Evolutionary conservation across 1,140 invertebrate species (phyloP), one percentile per base, ranked within the genome.

Genomic region (Anthonomus grandis): DNA sequence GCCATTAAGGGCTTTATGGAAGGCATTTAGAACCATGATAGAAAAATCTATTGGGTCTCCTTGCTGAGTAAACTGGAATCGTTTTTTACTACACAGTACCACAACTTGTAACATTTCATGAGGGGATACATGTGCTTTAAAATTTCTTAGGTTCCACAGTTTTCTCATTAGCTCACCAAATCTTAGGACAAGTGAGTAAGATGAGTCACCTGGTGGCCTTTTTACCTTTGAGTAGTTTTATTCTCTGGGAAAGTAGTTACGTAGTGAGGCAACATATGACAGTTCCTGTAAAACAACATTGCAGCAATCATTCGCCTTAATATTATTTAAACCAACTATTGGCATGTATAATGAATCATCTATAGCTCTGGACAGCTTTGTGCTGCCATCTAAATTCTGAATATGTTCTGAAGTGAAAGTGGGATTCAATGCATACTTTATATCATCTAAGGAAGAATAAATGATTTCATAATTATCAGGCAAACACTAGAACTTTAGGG

Each of bases 71-170:
- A 99, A 97, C 72, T 99, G 96, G 74, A 98, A 99, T 64, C 86
- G 85, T 70, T 99, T 99, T 73, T 95, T 93, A 66, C 94, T 97
- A 87, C 95, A 98, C 5, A 98, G 76, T 1, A 99, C 97, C 23
- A 99, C 95, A 24, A 97, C 94, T 76, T 99, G 97, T 10, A 99
- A 76, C 97, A 99, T 99, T 81, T 99, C 97, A 75, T 99, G 97
- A 0, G 97, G 97, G 46, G 95, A 98, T 1, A 99, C 97, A 72
- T 99, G 97, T 3, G 96, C 92, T 78, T 99, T 99, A 70, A 99
- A 99, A 72, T 98, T 98, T 52, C 94, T 78, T 0, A 96, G 95
- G 77, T 99, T 99, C 97, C 97, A 99, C 61, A 99, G 78, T 76
- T 99, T 99, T 3, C 97, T 76, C 74, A 99, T 86, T 5, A 99